Base-by-base conservation (phyloP, 2,797 vertebrate genomes). In the Acestrorhynchus altus region DNA sequence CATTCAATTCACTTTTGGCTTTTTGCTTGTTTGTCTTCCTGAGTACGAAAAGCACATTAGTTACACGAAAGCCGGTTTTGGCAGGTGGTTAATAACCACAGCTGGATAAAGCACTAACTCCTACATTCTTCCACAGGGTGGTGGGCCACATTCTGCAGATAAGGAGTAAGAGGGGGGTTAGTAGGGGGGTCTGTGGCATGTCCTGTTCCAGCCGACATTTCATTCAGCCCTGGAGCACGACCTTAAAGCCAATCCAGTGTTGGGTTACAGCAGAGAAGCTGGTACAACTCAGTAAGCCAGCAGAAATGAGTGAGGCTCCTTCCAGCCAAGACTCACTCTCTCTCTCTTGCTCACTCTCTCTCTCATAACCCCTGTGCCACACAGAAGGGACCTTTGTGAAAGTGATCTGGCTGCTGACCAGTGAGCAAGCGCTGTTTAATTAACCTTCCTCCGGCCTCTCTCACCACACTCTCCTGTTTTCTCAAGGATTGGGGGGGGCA, bases 301-400 rank as follows among this genome's bases (percentile, higher is more conserved):
- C 74, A 84, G 74, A 74, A 82, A 52, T 72, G 77, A 77, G 74
- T 22, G 69, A 26, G 65, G 47, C 77, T 57, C 74, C 46, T 68
- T 31, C 74, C 20, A 75, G 71, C 78, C 78, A 82, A 78, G 64
- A 51, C 66, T 42, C 13, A 12, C 4, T 61, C 42, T 39, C 24
- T 60, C 42, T 51, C 40, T 47, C 56, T 51, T 57, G 7, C n/a
- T 18, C n/a, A 52, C 73, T 66, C 49, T 26, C 51, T 61, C 65
- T 72, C 67, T 67, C 61, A 76, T 83, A 78, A 79, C 81, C 59
- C 72, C 54, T 13, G 44, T 74, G 72, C 77, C 76, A 85, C 81
- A 85, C 74, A 83, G 79, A 83, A 74, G 68, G 69, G 60, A 83
- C 68, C 83, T 83, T 85, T 85, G 83, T 85, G 57, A 83, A 83